These are phyloP conservation scores for Volucella inflata DNA, from an alignment of 2,888 invertebrate genomes.

Conservation along the genomic window DNA sequence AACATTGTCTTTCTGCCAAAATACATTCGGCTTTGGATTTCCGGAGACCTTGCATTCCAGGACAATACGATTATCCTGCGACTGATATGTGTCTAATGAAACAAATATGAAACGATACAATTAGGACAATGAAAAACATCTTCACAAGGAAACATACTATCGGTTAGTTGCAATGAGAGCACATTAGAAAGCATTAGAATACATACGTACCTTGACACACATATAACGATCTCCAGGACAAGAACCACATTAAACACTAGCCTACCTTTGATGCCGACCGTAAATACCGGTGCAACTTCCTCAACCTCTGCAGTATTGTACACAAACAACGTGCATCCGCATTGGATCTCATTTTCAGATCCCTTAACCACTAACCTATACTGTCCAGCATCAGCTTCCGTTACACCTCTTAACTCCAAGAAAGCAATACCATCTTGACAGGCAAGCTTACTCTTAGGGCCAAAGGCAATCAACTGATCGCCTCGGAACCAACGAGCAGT, in stretches of 20 bases:
- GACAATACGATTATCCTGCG: conserved; percentile 88
- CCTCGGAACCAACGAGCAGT: conserved; percentile 89
- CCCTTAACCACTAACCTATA: conserved; percentile 91
- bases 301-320: conserved; percentile 84
- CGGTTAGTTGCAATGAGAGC: conserved; percentile 53
- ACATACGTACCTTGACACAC: conserved; percentile 63
- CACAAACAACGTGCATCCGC: conserved; percentile 87
- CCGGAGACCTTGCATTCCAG: conserved; percentile 91
- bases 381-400: conserved; percentile 89
- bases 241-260: conserved; percentile 46
- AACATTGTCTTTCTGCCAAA: conserved; percentile 88
- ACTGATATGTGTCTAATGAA: conserved; percentile 87
- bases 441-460: conserved; percentile 86
- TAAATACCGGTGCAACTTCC: conserved; percentile 89
- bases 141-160: conserved; percentile 20
- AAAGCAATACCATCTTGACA: conserved; percentile 89
- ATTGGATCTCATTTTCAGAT: conserved; percentile 88
- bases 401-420: conserved; percentile 89
- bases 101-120: conserved; percentile 41
- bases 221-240: conserved; percentile 69
- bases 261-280: conserved; percentile 89
- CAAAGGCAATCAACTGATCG: conserved; percentile 86
- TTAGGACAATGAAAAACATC: conserved; percentile 59
- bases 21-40: conserved; percentile 88
- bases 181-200: conserved; percentile 45